These are phyloP conservation scores for Andrena flavipes DNA, from an alignment of 2,888 invertebrate species.

Conservation along the genomic window DNA sequence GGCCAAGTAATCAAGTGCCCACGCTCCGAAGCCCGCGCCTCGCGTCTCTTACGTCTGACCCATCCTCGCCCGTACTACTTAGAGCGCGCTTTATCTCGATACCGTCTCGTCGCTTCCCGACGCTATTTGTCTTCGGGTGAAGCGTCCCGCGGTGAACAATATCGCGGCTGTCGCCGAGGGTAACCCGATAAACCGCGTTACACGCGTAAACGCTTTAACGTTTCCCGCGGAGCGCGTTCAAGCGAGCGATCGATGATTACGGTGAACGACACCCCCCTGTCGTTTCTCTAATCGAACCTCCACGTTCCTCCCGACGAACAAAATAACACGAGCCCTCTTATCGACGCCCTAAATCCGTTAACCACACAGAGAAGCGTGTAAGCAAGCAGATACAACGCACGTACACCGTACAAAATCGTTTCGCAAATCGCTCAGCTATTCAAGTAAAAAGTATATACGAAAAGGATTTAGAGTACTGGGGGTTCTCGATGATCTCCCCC, in stretches of 20 bases:
- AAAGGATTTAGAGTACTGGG: too few relatives aligned
- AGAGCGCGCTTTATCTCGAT: background rate
- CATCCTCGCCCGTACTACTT: background rate
- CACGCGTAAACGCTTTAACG: conserved; percentile 30
- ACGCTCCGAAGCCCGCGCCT: background rate
- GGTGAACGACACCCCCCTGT: conserved; percentile 1
- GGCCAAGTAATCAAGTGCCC: background rate
- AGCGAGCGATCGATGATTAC: conserved; percentile 38
- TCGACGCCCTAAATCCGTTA: too few relatives aligned
- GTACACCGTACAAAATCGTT: too few relatives aligned
- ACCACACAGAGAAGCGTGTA: too few relatives aligned
- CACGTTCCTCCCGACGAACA: background rate
- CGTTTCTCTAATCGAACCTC: background rate
- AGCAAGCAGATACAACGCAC: too few relatives aligned
- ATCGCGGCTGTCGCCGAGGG: conserved; percentile 12
- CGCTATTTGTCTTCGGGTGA: conserved; percentile 7
- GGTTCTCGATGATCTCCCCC: too few relatives aligned
- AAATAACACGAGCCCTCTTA: background rate
- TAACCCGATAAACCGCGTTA: conserved; percentile 35
- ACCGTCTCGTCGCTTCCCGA: background rate
- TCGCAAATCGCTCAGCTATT: too few relatives aligned
- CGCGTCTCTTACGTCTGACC: background rate
- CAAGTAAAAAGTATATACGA: too few relatives aligned
- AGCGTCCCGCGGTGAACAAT: conserved; percentile 12
- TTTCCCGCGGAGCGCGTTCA: conserved; percentile 8